Percentiles rank a stretch among this genome's conserved stretches.
phyloP scores from a whole-genome alignment of 2,113 vertebrate species.

The Synodontis membranacea region DNA sequence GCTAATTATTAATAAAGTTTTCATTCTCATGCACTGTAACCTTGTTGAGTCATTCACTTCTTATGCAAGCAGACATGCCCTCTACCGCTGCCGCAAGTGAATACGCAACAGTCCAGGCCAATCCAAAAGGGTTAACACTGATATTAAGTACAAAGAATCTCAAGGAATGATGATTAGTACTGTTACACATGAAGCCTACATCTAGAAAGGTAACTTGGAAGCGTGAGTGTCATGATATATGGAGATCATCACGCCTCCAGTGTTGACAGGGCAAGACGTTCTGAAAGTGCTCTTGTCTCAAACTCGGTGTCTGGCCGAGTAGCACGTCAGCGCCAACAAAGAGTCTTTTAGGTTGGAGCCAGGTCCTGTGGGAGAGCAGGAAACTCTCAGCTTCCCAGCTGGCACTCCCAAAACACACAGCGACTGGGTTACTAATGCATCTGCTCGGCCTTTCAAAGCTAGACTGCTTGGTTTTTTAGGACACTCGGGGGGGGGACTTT shows the following conservation, averaged over 20 bases:
- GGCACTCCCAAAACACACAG: slow-evolving; percentile 63
- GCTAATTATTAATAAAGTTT: slow-evolving; percentile 70
- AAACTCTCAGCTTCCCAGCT: slow-evolving; percentile 61
- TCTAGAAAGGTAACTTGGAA: background rate
- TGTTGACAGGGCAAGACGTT: slow-evolving; percentile 34
- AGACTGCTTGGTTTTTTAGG: slow-evolving; percentile 39
- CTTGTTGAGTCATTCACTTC: slow-evolving; percentile 54
- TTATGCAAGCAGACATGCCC: slow-evolving; percentile 55
- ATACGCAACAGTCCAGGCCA: background rate
- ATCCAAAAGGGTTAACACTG: background rate
- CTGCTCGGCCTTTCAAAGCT: slow-evolving; percentile 48
- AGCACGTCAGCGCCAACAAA: slow-evolving; percentile 57
- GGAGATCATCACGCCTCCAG: slow-evolving; percentile 16
- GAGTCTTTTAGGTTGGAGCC: slow-evolving; percentile 63
- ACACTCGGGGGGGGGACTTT: background rate
- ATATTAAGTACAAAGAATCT: background rate
- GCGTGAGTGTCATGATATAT: background rate
- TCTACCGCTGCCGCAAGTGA: background rate
- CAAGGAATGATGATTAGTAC: background rate
- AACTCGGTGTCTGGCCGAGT: slow-evolving; percentile 22
- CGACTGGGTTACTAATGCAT: slow-evolving; percentile 68
- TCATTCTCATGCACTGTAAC: slow-evolving; percentile 43
- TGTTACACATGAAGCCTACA: background rate
- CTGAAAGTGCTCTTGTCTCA: slow-evolving; percentile 46
- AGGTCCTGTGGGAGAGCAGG: slow-evolving; percentile 67